Base-by-base conservation (phyloP, 2,888 invertebrate genomes). In the Timema cristinae region DNA sequence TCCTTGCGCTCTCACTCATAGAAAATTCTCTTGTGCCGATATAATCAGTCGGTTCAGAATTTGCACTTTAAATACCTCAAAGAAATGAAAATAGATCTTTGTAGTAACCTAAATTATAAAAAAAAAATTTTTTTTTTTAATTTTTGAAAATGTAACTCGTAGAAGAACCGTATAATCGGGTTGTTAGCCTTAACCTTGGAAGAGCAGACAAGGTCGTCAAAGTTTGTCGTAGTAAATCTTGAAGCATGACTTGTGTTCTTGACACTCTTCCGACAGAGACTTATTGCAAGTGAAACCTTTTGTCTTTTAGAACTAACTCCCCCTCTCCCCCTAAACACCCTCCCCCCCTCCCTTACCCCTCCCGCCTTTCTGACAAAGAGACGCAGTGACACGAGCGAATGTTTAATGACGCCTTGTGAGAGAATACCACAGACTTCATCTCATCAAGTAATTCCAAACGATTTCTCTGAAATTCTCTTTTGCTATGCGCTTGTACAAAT, bases 361-460 rank as follows among this genome's bases (percentile, higher is more conserved):
- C 32, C 32, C 32, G 32, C 5, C 16, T 11, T 13, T 32, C 47
- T 63, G 63, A 63, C 63, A 63, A 63, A 63, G 63, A 47, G 47
- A 48, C 63, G 63, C 63, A 48, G 47, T 47, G 63, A 63, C 63
- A 63, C 32, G 48, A 47, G 63, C 63, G 63, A 63, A 63, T 54
- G 32, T 63, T 63, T 63, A 63, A 63, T 63, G 63, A 63, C 63
- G 48, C 63, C 63, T 32, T 32, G 32, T 32, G 32, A 32, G 32
- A 32, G 32, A 32, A 32, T 32, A 32, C 32, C 32, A 32, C 63
- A 48, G 63, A 2, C 32, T 48, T 48, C 63, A 32, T 47, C 63
- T 47, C 63, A 63, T 63, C 63, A 63, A 63, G 63, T 48, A 48
- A 63, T 63, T 63, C 63, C 63, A 63, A 63, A 63, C 63, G 63